Evolutionary conservation across 1,140 invertebrate genomes (phyloP).

Genomic region (Drosophila lacertosa): DNA sequence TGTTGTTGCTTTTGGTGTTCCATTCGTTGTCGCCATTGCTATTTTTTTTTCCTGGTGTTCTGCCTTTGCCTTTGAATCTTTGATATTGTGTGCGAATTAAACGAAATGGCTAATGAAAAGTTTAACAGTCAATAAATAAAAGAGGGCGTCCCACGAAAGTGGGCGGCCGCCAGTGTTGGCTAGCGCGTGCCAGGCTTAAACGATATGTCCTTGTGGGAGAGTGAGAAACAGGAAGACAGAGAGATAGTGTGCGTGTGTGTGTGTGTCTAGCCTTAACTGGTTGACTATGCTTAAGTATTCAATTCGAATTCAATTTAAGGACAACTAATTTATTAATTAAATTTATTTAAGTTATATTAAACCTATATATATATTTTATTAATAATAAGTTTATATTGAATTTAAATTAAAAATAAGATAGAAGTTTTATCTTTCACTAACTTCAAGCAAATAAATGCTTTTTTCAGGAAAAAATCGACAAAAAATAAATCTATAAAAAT

Average conservation of each 20-base stretch:
- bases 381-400: no score
- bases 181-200: background rate
- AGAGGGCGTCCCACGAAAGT: conserved; percentile 33
- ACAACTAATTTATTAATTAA: background rate
- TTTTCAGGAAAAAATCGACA: no score
- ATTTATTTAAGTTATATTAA: no score
- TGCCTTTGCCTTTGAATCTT: conserved; percentile 62
- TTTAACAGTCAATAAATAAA: conserved; percentile 81
- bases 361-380: no score
- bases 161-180: conserved; percentile 9
- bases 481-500: no score
- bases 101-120: conserved; percentile 81
- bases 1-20: conserved; percentile 28
- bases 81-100: conserved; percentile 77
- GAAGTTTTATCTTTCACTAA: no score
- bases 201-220: background rate
- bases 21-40: conserved; percentile 49
- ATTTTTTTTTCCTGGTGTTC: conserved; percentile 31
- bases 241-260: no score
- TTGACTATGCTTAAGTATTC: background rate
- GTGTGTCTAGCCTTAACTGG: background rate
- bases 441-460: no score
- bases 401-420: no score
- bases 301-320: conserved; percentile 7
- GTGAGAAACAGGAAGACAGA: no score